Percentiles rank a stretch among this genome's conserved stretches.
Evolutionary conservation across 2,113 vertebrate species (phyloP).

Genomic region (Megaceryle torquata): DNA sequence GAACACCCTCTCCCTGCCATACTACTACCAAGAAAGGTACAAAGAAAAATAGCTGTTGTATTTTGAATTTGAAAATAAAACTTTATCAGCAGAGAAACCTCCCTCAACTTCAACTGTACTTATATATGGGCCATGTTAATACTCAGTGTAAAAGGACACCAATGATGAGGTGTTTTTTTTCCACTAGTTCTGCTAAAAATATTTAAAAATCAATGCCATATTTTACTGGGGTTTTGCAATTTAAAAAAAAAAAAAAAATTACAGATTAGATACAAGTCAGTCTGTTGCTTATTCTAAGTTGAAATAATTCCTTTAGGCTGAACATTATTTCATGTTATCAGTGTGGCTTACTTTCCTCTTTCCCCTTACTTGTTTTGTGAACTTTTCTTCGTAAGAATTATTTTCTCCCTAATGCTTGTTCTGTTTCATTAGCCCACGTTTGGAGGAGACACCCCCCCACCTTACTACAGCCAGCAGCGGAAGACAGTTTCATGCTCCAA

Average conservation of each 20-base stretch:
- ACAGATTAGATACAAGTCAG: background rate
- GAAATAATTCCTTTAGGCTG: background rate
- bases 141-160: background rate
- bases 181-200: background rate
- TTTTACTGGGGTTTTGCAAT: background rate
- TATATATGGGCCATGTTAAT: background rate
- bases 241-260: background rate
- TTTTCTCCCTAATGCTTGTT: background rate
- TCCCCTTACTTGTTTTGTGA: background rate
- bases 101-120: background rate
- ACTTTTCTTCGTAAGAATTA: background rate
- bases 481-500: slow-evolving; percentile 77
- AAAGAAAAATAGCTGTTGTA: background rate
- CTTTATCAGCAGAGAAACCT: background rate
- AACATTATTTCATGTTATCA: background rate
- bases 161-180: background rate
- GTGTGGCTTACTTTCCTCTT: background rate
- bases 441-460: slow-evolving; percentile 24
- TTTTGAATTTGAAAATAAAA: background rate
- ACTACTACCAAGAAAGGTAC: background rate
- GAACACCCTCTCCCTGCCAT: background rate
- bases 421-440: slow-evolving; percentile 45
- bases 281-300: background rate
- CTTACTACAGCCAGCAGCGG: background rate
- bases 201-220: background rate